Base-by-base conservation (phyloP, 2,113 vertebrate genomes). In the Aegypius monachus region DNA sequence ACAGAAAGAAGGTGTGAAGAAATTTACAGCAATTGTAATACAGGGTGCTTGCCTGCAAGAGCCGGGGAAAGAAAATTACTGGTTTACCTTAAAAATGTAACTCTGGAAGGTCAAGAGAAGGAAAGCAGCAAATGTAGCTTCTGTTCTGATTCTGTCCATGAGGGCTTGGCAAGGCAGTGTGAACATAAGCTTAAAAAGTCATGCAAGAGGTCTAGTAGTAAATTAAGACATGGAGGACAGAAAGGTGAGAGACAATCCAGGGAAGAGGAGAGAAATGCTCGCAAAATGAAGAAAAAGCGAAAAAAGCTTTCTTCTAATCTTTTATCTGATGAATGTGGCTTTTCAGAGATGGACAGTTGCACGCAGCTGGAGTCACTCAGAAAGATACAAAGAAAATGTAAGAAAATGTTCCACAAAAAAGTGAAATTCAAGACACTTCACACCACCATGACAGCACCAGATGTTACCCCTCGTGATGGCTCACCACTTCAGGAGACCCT, bases 301-400 rank as follows among this genome's bases (percentile, higher is more conserved):
- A 96, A 77, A 96, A 96, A 85, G 10, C 13, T 74, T 82, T 79
- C 78, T 26, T 56, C 72, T 62, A 75, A 62, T 61, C 53, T 88
- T 75, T 68, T 94, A 8, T 61, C 68, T 62, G 91, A 98, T 81
- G 89, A 97, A 93, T 94, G 77, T 70, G 68, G 62, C 81, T 91
- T 93, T 95, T 87, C 87, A 36, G 86, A 96, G 58, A 75, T 15
- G 1, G 95, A 93, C 73, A 95, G 68, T 66, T 88, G 90, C 29
- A 20, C 83, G 45, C 91, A 90, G 27, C 62, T 96, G 87, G 96
- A 97, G 29, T 88, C 86, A 0, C 86, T 90, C 50, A 63, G 86
- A 81, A 97, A 95, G 67, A 97, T 97, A 66, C 95, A 82, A 86
- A 97, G 91, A 75, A 96, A 90, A 70, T 93, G 68, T 65, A 90